phyloP scores from a whole-genome alignment of 2,113 vertebrate species.

The Salminus brasiliensis region DNA sequence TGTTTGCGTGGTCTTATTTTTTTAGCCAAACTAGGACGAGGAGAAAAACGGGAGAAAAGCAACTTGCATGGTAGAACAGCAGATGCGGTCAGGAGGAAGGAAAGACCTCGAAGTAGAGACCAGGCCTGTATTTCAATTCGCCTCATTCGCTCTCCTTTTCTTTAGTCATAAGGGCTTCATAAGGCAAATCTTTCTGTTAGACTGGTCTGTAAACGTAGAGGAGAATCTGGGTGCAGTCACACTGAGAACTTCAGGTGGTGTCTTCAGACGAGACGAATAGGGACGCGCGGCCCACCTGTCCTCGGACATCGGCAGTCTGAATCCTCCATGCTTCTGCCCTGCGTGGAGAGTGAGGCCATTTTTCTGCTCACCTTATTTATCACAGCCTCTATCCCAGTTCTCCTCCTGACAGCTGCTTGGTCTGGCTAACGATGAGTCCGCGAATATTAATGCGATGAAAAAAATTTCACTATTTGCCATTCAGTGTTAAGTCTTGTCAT shows the following conservation, averaged over 20 bases:
- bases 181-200: slow-evolving; percentile 5
- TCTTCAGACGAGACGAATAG: slow-evolving; percentile 4
- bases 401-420: neutral
- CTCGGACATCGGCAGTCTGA: slow-evolving; percentile 41
- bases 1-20: slow-evolving; percentile 78
- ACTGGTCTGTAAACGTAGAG: neutral
- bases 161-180: slow-evolving; percentile 51
- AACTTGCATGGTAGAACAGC: slow-evolving; percentile 22
- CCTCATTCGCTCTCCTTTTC: slow-evolving; percentile 17
- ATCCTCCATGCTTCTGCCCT: neutral
- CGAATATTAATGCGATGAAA: slow-evolving; percentile 35
- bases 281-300: slow-evolving; percentile 15
- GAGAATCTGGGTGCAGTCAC: neutral
- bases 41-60: slow-evolving; percentile 17
- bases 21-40: slow-evolving; percentile 75
- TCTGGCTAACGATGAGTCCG: slow-evolving; percentile 4
- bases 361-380: slow-evolving; percentile 2
- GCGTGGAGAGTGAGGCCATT: slow-evolving; percentile 22
- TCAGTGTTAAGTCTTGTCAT: slow-evolving; percentile 9
- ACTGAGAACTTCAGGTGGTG: neutral
- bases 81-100: neutral
- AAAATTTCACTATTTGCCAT: slow-evolving; percentile 2
- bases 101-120: slow-evolving; percentile 36
- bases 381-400: neutral
- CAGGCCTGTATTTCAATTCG: slow-evolving; percentile 20